phyloP scores from a whole-genome alignment of 2,888 invertebrate genomes.

The Lasius fuliginosus region DNA sequence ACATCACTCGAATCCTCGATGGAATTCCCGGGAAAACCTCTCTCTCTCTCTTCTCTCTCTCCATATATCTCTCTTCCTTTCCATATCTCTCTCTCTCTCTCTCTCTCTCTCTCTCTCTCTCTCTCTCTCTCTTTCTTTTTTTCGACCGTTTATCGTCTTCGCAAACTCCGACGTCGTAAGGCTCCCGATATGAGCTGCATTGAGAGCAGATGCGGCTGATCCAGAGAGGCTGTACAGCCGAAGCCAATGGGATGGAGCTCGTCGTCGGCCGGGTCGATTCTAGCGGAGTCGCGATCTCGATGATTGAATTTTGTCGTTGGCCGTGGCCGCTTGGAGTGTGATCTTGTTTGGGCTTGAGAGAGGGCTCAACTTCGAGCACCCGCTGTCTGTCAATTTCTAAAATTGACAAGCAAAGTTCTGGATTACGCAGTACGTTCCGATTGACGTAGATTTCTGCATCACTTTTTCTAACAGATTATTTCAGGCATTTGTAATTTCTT shows the following conservation, averaged over 20 bases:
- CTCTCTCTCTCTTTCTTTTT: slow-evolving; percentile 27
- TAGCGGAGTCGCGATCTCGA: slow-evolving; percentile 66
- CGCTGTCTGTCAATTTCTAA: slow-evolving; percentile 41
- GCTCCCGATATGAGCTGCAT: slow-evolving; percentile 75
- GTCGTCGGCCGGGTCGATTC: slow-evolving; percentile 59
- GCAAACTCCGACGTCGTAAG: slow-evolving; percentile 71
- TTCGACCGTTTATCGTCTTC: slow-evolving; percentile 75
- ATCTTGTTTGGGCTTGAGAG: slow-evolving; percentile 65
- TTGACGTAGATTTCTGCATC: neutral
- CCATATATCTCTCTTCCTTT: neutral
- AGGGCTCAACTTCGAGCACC: slow-evolving; percentile 8
- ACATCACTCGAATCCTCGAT: slow-evolving; percentile 77
- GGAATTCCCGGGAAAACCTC: slow-evolving; percentile 71
- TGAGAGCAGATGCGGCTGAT: slow-evolving; percentile 77
- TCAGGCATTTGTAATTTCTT: neutral
- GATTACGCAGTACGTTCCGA: slow-evolving; percentile 29
- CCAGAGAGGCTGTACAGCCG: slow-evolving; percentile 55
- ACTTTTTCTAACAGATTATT: slow-evolving; percentile 17
- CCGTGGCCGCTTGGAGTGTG: slow-evolving; percentile 64
- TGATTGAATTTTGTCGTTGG: slow-evolving; percentile 74
- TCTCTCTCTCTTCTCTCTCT: slow-evolving; percentile 35
- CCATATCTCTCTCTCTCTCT: neutral
- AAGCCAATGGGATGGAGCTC: slow-evolving; percentile 52
- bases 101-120: neutral
- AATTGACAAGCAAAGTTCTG: slow-evolving; percentile 55